Percentiles rank a stretch among this genome's conserved stretches.
phyloP scores from a whole-genome alignment of 2,888 invertebrate species.

The Ectemnius continuus region DNA sequence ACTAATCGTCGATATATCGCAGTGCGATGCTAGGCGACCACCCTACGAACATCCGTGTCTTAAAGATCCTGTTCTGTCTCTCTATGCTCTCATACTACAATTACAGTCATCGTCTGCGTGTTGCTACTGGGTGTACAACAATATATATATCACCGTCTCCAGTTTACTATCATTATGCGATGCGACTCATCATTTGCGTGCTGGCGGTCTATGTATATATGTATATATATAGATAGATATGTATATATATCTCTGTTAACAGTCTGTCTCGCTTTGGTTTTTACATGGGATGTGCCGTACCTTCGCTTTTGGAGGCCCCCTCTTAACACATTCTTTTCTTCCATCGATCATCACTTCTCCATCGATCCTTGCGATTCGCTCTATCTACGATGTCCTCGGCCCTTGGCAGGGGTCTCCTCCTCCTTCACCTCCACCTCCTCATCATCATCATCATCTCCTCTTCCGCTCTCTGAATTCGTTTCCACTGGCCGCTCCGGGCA shows the following conservation, averaged over 20 bases:
- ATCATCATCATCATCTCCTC: not conserved
- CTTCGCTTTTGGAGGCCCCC: slow-evolving; percentile 23
- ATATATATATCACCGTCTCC: not conserved
- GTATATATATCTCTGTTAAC: not conserved
- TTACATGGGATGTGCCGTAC: slow-evolving; percentile 35
- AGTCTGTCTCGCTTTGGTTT: slow-evolving; percentile 14
- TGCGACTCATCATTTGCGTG: slow-evolving; percentile 20
- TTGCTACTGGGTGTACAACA: not conserved
- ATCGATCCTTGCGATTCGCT: slow-evolving; percentile 12
- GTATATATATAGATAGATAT: too few species aligned
- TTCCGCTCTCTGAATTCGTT: not conserved
- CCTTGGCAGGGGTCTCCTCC: not conserved
- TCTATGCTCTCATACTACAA: not conserved
- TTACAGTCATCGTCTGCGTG: not conserved
- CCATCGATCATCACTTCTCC: slow-evolving; percentile 17
- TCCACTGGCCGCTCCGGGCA: too few species aligned
- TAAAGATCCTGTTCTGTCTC: slow-evolving; percentile 4
- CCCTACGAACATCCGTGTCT: slow-evolving; percentile 4
- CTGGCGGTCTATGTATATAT: not conserved
- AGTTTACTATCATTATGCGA: not conserved
- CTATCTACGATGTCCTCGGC: not conserved
- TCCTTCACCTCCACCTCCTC: not conserved
- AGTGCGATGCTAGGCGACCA: not conserved
- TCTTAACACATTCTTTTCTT: slow-evolving; percentile 1
- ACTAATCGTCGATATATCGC: slow-evolving; percentile 19